phyloP scores from a whole-genome alignment of 2,113 vertebrate genomes.

The Plotosus lineatus region DNA sequence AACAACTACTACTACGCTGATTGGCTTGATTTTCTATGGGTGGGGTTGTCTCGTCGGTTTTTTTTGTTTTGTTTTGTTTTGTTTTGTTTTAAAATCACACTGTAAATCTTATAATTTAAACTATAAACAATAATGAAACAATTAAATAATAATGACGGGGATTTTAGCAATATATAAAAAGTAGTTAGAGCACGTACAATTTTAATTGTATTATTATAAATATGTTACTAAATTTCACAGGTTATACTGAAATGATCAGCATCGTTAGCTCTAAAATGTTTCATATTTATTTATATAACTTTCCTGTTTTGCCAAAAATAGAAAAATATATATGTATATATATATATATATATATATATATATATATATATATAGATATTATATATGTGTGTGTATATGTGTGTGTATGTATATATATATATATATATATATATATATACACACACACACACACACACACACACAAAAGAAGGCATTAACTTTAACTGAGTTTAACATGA shows the following conservation, averaged over 20 bases:
- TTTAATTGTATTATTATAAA: neutral
- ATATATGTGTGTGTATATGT: too few relatives aligned
- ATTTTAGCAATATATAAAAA: neutral
- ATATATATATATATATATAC: too few relatives aligned
- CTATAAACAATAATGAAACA: neutral
- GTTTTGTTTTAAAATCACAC: neutral
- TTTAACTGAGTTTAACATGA: too few relatives aligned
- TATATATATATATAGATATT: too few relatives aligned
- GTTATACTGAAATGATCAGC: neutral
- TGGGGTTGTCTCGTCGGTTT: neutral
- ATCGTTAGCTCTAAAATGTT: neutral
- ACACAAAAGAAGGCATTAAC: neutral
- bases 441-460: too few relatives aligned
- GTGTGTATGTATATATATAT: too few relatives aligned
- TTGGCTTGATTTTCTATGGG: neutral
- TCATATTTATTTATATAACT: neutral
- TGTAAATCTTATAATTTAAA: neutral
- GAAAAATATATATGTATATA: neutral
- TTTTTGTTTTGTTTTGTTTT: neutral
- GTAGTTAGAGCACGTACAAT: neutral
- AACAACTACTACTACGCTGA: slow-evolving; percentile 11
- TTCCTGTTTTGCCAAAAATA: neutral
- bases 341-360: too few relatives aligned
- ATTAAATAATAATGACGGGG: neutral
- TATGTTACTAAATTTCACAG: neutral